phyloP scores from a whole-genome alignment of 1,140 invertebrate genomes.

The Drosophila sechellia region DNA sequence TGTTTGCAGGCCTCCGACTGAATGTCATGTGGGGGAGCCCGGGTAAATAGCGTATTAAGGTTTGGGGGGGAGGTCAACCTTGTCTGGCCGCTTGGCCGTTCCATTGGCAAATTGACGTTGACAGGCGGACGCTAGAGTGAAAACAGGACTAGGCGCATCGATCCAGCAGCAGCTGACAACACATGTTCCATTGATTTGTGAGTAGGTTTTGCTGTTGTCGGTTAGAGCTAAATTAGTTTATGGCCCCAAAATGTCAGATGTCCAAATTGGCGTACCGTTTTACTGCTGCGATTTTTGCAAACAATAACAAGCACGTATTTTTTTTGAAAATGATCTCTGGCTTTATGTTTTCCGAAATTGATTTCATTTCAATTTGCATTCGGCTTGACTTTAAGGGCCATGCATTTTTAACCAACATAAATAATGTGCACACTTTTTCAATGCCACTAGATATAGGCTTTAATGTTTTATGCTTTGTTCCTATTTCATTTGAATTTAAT shows the following conservation, averaged over 20 bases:
- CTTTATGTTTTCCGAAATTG: too few species aligned
- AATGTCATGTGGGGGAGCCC: slow-evolving; percentile 8
- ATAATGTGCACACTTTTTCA: too few species aligned
- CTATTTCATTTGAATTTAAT: slow-evolving; percentile 5
- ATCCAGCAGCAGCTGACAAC: slow-evolving; percentile 19
- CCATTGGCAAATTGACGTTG: slow-evolving; percentile 65
- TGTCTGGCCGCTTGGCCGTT: slow-evolving; percentile 43
- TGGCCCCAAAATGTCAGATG: slow-evolving; percentile 28
- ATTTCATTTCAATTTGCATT: too few species aligned
- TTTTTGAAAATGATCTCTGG: neutral
- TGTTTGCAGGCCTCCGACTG: slow-evolving; percentile 11
- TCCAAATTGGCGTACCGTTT: slow-evolving; percentile 9
- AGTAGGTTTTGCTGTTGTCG: slow-evolving; percentile 24
- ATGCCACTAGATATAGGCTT: too few species aligned
- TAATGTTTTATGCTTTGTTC: neutral
- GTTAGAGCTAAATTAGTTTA: slow-evolving; percentile 49
- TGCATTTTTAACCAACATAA: too few species aligned
- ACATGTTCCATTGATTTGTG: slow-evolving; percentile 56
- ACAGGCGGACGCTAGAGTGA: slow-evolving; percentile 32
- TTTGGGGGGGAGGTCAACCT: slow-evolving; percentile 17
- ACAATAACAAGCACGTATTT: neutral
- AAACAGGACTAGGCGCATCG: slow-evolving; percentile 13
- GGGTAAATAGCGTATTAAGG: slow-evolving; percentile 10
- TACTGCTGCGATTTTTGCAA: neutral
- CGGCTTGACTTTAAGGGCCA: too few species aligned